Base-by-base conservation (phyloP, 2,797 vertebrate species). In the Molothrus aeneus region DNA sequence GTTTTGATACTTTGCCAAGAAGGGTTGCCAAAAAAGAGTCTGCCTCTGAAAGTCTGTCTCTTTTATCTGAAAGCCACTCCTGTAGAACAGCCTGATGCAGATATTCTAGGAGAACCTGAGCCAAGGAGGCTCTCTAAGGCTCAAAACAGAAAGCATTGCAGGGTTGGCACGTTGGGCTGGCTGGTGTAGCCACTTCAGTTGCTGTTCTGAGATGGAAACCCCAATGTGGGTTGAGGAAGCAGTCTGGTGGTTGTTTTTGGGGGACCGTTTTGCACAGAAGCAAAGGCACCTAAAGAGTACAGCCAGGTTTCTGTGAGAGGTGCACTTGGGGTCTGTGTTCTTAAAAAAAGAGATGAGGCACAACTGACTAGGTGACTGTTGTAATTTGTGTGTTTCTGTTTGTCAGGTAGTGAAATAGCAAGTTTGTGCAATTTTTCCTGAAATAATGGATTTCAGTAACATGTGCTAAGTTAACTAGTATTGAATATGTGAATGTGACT, bases 11-110 rank as follows among this genome's bases (percentile, higher is more conserved):
- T 57, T n/a, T 77, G 89, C 92, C 84, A 93, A 34, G 84, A 60
- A 89, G 32, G 53, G 68, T 64, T 95, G 95, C 84, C 96, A 95
- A 32, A 83, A 86, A 77, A 51, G 84, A 38, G 48, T 53, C 75
- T 93, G 69, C 56, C 25, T 95, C 42, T 81, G 63, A 59, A 84
- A 85, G 51, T 72, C 91, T 92, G 57, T 86, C 63, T 91, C n/a
- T 93, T 50, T 81, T 86, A 63, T 90, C 86, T 81, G 94, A 79
- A 81, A 89, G 36, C 32, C 26, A 7, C 51, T 72, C 29, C 40
- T 34, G 59, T 69, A 61, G 73, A 88, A 40, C 48, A 84, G 40
- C 11, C 43, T 22, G 63, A 79, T 78, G 50, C 66, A 69, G 69
- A 59, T 53, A 59, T 43, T 72, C 19, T 19, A n/a, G 63, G 40